These are phyloP conservation scores for Cistogaster globosa DNA, from an alignment of 2,888 invertebrate genomes.

Conservation along the genomic window DNA sequence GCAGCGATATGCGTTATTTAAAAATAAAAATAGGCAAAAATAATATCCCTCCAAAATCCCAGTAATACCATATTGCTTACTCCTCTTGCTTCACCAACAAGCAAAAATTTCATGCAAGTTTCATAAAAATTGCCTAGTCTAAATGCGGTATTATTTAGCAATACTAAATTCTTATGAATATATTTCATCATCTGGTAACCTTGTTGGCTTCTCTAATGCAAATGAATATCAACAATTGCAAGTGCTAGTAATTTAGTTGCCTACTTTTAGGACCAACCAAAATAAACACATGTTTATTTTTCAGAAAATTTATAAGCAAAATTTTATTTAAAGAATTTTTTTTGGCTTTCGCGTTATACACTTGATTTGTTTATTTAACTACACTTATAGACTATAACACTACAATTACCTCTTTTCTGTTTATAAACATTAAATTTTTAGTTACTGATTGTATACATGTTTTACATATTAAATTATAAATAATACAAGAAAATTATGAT, in stretches of 20 bases:
- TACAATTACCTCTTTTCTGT: conserved; percentile 53
- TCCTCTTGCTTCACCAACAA: no score
- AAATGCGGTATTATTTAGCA: no score
- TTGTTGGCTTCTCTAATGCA: no score
- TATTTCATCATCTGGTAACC: no score
- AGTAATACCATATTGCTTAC: no score
- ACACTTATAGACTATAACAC: not conserved
- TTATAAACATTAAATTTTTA: conserved; percentile 5
- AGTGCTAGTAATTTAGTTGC: not conserved
- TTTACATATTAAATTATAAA: conserved; percentile 59
- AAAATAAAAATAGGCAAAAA: no score
- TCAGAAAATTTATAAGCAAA: conserved; percentile 11
- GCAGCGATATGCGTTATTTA: no score
- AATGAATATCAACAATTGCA: no score
- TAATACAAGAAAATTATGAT: conserved; percentile 39
- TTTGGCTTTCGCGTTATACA: conserved; percentile 63
- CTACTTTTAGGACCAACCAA: conserved; percentile 29
- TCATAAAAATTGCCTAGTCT: no score
- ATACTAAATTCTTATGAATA: no score
- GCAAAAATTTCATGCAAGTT: no score
- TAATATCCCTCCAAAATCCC: no score
- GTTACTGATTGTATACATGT: conserved; percentile 34
- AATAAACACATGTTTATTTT: not conserved
- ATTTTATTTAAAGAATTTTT: conserved; percentile 31
- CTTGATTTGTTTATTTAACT: conserved; percentile 34